Evolutionary conservation across 2,888 invertebrate species (phyloP).

Genomic region (Himalopsyche kuldschensis): DNA sequence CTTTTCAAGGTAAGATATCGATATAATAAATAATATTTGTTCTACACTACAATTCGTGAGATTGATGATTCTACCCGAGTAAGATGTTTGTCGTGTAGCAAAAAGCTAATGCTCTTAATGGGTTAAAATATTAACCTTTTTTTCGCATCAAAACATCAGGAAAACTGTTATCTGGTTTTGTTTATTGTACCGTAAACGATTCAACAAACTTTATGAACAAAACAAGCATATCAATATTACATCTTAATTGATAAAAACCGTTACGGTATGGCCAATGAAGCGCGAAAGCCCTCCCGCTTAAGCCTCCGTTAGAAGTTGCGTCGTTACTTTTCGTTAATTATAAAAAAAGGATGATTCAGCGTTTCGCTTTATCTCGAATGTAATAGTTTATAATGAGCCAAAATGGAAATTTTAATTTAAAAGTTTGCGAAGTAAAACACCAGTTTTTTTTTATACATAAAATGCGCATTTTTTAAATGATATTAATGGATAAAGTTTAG

Average conservation of each 20-base stretch:
- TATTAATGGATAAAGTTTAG: background rate
- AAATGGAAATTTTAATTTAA: background rate
- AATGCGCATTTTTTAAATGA: background rate
- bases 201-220: background rate
- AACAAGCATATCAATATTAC: background rate
- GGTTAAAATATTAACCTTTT: too few species aligned
- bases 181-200: background rate
- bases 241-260: background rate
- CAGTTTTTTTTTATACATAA: background rate
- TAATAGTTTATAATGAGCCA: background rate
- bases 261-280: background rate
- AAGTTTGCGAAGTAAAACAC: background rate
- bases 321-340: conserved; percentile 1
- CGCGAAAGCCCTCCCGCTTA: background rate
- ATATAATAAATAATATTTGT: too few species aligned
- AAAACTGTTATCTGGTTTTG: background rate
- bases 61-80: too few species aligned
- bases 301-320: background rate
- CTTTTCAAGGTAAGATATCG: too few species aligned
- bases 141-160: background rate
- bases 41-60: too few species aligned
- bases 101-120: too few species aligned
- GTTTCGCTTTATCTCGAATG: background rate
- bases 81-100: too few species aligned
- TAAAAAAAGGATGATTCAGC: background rate